These are phyloP conservation scores for Pachydiplax longipennis DNA, from an alignment of 2,888 invertebrate genomes.

Conservation along the genomic window DNA sequence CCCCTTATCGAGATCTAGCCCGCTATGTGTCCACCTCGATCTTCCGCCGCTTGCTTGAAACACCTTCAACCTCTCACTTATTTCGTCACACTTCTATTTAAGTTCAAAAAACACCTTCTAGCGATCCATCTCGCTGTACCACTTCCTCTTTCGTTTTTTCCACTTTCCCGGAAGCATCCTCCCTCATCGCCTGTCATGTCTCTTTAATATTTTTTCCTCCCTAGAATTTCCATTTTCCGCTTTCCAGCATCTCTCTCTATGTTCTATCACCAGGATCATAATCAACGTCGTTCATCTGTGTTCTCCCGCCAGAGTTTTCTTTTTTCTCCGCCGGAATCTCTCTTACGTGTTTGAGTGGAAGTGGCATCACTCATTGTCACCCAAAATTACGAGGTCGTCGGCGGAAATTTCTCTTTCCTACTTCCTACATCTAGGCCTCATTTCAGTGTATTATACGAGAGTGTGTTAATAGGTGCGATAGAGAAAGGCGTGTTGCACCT, in stretches of 20 bases:
- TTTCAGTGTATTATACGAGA: no score
- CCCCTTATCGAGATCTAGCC: no score
- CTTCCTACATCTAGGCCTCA: no score
- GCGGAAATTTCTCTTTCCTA: no score
- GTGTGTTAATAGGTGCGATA: no score
- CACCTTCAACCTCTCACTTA: not conserved
- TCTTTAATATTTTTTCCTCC: not conserved
- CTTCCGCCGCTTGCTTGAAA: no score
- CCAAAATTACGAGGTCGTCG: no score
- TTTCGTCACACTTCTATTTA: not conserved
- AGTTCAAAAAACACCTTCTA: not conserved
- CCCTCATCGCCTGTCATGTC: not conserved
- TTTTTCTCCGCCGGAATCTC: not conserved
- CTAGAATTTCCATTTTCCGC: not conserved
- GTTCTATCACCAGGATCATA: not conserved
- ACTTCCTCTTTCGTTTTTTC: not conserved
- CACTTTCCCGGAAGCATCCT: not conserved
- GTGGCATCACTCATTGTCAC: not conserved
- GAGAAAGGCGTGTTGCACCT: no score
- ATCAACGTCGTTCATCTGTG: not conserved
- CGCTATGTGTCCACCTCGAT: no score
- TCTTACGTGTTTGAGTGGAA: not conserved
- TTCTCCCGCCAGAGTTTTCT: not conserved
- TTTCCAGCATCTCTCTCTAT: not conserved
- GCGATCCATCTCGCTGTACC: not conserved